A percentile compares a stretch with the other conserved stretches of the same genome.
phyloP scores from a whole-genome alignment of 2,113 vertebrate species.

The Anser cygnoides region DNA sequence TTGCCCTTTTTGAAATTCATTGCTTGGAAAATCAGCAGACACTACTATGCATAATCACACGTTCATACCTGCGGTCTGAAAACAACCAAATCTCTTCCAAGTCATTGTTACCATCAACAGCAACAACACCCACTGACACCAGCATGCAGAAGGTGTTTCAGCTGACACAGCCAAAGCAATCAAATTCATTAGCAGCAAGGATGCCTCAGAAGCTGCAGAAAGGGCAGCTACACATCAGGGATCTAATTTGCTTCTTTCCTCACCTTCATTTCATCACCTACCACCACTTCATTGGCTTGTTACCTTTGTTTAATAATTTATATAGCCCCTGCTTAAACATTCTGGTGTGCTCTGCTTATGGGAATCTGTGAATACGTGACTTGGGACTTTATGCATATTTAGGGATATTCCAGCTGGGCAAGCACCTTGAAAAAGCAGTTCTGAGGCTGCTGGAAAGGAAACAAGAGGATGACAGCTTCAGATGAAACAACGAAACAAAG shows the following conservation, averaged over 20 bases:
- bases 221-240: neutral
- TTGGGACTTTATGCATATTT: neutral
- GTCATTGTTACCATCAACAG: neutral
- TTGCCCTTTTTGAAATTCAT: neutral
- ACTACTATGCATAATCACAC: neutral
- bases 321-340: neutral
- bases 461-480: neutral
- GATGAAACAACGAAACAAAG: neutral
- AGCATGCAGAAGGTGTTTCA: neutral
- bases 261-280: conserved; percentile 3
- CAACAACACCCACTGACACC: neutral
- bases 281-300: neutral
- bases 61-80: neutral
- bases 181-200: neutral
- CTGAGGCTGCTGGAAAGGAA: neutral
- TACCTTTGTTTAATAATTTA: neutral
- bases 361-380: neutral
- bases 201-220: neutral
- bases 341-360: fast-evolving
- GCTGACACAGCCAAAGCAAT: neutral
- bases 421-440: conserved; percentile 32
- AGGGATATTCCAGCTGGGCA: conserved; percentile 39
- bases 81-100: neutral
- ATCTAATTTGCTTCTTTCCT: neutral
- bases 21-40: neutral